Percentiles rank a stretch among this genome's conserved stretches.
Evolutionary conservation across 2,797 vertebrate genomes (phyloP).

Genomic region (Podarcis lilfordi): DNA sequence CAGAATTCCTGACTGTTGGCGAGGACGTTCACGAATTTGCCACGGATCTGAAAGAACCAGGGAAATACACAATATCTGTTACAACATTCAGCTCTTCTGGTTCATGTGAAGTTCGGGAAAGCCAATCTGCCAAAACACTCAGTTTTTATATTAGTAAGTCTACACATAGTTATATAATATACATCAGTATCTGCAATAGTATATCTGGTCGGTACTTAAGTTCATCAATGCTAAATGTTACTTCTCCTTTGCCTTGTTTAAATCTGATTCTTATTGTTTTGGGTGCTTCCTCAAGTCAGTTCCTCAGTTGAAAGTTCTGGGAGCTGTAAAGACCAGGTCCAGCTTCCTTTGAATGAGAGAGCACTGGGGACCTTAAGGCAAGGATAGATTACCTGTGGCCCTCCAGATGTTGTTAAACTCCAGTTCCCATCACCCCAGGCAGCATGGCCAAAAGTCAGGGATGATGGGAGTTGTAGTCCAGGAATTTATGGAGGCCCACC

Average conservation of each 20-base stretch:
- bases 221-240: neutral
- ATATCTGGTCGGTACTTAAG: neutral
- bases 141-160: constrained; percentile 94
- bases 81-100: constrained; percentile 88
- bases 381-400: no score
- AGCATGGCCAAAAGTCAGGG: no score
- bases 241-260: neutral
- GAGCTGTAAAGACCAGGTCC: neutral
- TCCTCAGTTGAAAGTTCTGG: neutral
- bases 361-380: neutral
- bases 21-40: constrained; percentile 92
- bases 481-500: no score
- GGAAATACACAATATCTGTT: constrained; percentile 87
- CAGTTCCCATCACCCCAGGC: no score
- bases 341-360: neutral
- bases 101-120: constrained; percentile 88
- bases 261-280: neutral
- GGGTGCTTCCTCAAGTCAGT: neutral
- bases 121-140: constrained; percentile 81
- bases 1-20: constrained; percentile 85
- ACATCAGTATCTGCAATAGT: neutral
- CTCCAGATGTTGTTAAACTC: no score
- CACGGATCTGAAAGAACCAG: constrained; percentile 86
- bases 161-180: neutral
- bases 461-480: no score